A percentile compares a stretch with the other conserved stretches of the same genome.
phyloP scores from a whole-genome alignment of 2,888 invertebrate genomes.

The Xiphydria camelus region DNA sequence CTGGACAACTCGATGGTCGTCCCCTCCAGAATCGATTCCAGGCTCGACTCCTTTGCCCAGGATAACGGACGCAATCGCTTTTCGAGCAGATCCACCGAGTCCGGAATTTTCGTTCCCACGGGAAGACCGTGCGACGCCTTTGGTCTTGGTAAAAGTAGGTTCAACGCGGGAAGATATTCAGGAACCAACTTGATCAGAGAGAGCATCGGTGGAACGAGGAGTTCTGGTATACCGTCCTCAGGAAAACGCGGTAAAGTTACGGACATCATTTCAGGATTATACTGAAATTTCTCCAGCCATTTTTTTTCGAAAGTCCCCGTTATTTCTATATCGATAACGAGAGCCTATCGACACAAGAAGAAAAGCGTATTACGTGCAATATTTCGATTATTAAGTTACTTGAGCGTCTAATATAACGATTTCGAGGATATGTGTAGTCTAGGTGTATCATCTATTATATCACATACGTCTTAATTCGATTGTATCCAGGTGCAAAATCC shows the following conservation, averaged over 20 bases:
- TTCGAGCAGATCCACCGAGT: constrained; percentile 33
- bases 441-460: not conserved
- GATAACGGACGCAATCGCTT: constrained; percentile 31
- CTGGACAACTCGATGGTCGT: not conserved
- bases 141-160: constrained; percentile 48
- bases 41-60: constrained; percentile 29
- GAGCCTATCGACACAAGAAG: not conserved
- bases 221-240: constrained; percentile 35
- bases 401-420: not conserved
- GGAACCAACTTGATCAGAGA: constrained; percentile 38
- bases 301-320: not conserved
- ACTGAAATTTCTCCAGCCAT: constrained; percentile 28
- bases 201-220: constrained; percentile 32
- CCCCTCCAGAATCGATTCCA: not conserved
- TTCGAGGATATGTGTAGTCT: not conserved
- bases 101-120: constrained; percentile 40
- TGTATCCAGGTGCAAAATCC: not conserved
- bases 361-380: constrained; percentile 18
- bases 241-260: constrained; percentile 52
- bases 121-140: constrained; percentile 50
- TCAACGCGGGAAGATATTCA: constrained; percentile 54
- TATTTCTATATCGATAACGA: not conserved
- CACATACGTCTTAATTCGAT: no score
- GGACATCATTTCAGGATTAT: constrained; percentile 52
- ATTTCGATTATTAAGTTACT: constrained; percentile 17